Evolutionary conservation across 2,888 invertebrate species (phyloP), one percentile per base, ranked within the genome.

Genomic region (Dynastes tityus): DNA sequence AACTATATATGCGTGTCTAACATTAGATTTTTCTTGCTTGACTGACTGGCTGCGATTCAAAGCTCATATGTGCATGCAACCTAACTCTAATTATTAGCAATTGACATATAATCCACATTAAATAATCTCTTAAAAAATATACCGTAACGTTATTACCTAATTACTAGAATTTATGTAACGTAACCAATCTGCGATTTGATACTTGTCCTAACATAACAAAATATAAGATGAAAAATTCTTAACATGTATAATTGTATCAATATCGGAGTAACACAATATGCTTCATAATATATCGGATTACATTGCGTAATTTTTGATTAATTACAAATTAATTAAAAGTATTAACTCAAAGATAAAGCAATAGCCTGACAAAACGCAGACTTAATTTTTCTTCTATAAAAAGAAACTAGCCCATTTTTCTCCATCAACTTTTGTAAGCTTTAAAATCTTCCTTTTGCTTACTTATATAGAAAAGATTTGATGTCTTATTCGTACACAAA

Each of bases 261-360:
- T 65, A 32, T 65, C 65, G 16, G 13, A 22, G 65, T 67, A 67
- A 67, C 0, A 37, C 16, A 40, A 67, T n/a, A 67, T 22, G 2
- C 3, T n/a, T 40, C 40, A 37, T 16, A 67, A 40, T 6, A 6
- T 67, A 67, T 67, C 40, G 6, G 1, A 16, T 67, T 67, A 22
- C 65, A 40, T 67, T 67, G 22, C 65, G 65, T 67, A 67, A 67
- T 58, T 58, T 37, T 58, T 16, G 22, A 58, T 45, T 45, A 45
- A 45, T 11, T 45, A 45, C 45, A 11, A 45, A 45, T 45, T 45
- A 45, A 45, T 45, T 45, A 45, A 45, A 6, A 45, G 45, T 45
- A 45, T 45, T 45, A 45, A 45, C 2, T 6, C 9, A 45, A 45
- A 11, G 45, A 45, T 45, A 45, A 11, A 11, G 2, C 32, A 37